Percentiles rank a stretch among this genome's conserved stretches.
Evolutionary conservation across 1,140 invertebrate species (phyloP).

Genomic region (Samia ricini): DNA sequence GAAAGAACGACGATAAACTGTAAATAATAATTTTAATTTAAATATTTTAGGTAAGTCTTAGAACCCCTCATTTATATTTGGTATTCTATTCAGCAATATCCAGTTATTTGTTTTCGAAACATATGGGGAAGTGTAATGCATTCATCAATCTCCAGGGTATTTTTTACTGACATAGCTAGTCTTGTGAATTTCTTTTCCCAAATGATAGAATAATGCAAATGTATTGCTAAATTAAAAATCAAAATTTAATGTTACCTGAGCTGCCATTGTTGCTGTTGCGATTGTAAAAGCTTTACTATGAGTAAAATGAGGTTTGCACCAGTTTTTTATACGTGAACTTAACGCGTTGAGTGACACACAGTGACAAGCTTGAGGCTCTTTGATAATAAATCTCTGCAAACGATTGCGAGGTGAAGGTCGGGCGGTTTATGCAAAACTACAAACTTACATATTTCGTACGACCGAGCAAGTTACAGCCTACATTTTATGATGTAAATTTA

Average conservation of each 20-base stretch:
- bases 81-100: no score
- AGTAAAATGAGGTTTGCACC: constrained; percentile 12
- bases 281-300: constrained; percentile 36
- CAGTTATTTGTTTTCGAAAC: no score
- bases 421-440: not conserved
- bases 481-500: not conserved
- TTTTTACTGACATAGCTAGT: no score
- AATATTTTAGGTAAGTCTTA: no score
- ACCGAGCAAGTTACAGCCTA: not conserved
- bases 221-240: not conserved
- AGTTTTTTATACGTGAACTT: constrained; percentile 45
- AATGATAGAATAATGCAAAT: no score
- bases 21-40: no score
- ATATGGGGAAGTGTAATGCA: no score
- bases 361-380: constrained; percentile 30
- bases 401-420: constrained; percentile 44
- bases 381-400: constrained; percentile 32
- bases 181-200: no score
- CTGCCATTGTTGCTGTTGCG: constrained; percentile 36
- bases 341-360: constrained; percentile 22
- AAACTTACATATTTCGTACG: not conserved
- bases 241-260: constrained; percentile 29
- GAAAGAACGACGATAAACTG: constrained; percentile 52
- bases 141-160: no score
- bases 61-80: no score